Percentiles rank a stretch among this genome's conserved stretches.
phyloP scores from a whole-genome alignment of 2,888 invertebrate species.

The Diabrotica balteata region DNA sequence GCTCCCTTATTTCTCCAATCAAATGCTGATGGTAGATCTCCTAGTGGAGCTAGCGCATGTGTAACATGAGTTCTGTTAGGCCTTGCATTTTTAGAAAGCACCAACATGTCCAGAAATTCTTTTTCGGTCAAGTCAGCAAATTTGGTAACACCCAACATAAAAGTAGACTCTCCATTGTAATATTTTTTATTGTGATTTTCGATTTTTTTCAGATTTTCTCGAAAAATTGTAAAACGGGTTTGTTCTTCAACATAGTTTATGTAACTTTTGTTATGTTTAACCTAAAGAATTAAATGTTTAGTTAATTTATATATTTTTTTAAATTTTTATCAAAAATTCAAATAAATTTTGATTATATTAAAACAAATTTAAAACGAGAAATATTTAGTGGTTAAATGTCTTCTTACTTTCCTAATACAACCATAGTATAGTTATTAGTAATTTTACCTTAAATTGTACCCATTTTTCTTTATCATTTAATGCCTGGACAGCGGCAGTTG shows the following conservation, averaged over 20 bases:
- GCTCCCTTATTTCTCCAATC: slow-evolving; percentile 44
- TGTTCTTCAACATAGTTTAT: slow-evolving; percentile 16
- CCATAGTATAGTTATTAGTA: too few relatives aligned
- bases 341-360: neutral
- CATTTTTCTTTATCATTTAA: slow-evolving; percentile 15
- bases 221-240: slow-evolving; percentile 19
- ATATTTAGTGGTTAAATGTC: too few relatives aligned
- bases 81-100: neutral
- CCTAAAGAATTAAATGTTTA: neutral
- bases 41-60: slow-evolving; percentile 8
- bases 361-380: neutral
- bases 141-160: slow-evolving; percentile 31
- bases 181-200: slow-evolving; percentile 22
- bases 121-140: slow-evolving; percentile 40
- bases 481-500: neutral
- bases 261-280: slow-evolving; percentile 16
- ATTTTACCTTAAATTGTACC: slow-evolving; percentile 20
- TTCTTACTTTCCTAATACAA: too few relatives aligned
- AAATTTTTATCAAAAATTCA: too few relatives aligned
- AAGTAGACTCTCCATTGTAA: slow-evolving; percentile 14
- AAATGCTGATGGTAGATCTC: slow-evolving; percentile 30
- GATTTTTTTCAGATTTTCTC: slow-evolving; percentile 15
- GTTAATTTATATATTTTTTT: neutral
- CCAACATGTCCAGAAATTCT: slow-evolving; percentile 35
- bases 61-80: neutral